Evolutionary conservation across 1,140 invertebrate species (phyloP), one percentile per base, ranked within the genome.

Genomic region (Myzus persicae): DNA sequence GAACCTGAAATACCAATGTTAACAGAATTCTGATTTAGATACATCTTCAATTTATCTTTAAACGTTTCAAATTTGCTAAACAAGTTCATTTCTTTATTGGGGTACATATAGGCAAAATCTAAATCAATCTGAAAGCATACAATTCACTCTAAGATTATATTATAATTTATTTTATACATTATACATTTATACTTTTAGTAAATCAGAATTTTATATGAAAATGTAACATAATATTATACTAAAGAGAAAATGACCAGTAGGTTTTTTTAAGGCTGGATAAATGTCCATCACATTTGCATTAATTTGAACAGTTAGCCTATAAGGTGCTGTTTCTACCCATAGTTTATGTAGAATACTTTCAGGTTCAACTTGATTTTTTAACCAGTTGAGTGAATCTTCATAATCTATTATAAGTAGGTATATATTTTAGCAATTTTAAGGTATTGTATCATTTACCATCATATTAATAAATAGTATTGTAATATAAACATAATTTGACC

Each of bases 371-470:
- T 81, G 76, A 81, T 36, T 81, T 36, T 81, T 81, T 6, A 81
- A 81, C 76, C 76, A 81, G 36, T 36, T 81, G n/a, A 81, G 76
- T 36, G 93, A 90, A 93, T 67, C 90, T 76, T 81, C 76, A 7
- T 22, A 94, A 94, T 93, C 48, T 94, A 44, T 93, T 90, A 36
- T 90, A 81, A 3, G 1, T 20, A 38, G 38, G 1, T 20, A 38
- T 81, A 36, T 81, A 81, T 20, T 36, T 67, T 67, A 67, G 51
- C 24, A 67, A n/a, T 67, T 67, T 67, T 67, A 67, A 24, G 59
- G n/a, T 31, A 67, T 67, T n/a, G 9, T 67, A n/a, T n/a, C 14
- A 67, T 67, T 11, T n/a, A 48, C 46, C 9, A 48, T 48, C 46
- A 48, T 2, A 48, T 48, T 48, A 48, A 48, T 48, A 18, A 48